These are phyloP conservation scores for Zaprionus lachaisei DNA, from an alignment of 1,140 invertebrate species.

Conservation along the genomic window DNA sequence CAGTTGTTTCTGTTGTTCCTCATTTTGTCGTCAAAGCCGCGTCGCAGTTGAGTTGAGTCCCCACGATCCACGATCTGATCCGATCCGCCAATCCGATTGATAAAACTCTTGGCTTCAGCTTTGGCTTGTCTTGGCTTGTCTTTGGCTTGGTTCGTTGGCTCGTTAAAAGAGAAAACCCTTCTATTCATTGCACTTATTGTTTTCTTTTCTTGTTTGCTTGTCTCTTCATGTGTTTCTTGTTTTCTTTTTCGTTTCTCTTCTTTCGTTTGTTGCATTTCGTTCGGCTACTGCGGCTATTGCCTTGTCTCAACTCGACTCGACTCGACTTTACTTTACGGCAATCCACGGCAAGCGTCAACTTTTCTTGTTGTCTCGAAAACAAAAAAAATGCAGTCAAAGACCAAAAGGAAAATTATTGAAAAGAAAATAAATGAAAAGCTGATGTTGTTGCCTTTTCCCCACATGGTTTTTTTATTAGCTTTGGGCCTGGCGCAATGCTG, in stretches of 20 bases:
- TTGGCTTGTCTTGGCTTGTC: conserved; percentile 9
- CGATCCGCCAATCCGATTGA: conserved; percentile 47
- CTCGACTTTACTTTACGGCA: conserved; percentile 17
- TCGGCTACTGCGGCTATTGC: conserved; percentile 13
- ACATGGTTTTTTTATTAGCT: conserved; percentile 30
- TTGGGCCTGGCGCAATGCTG: conserved; percentile 20
- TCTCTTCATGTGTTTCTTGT: conserved; percentile 8
- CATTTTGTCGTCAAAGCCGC: conserved; percentile 33
- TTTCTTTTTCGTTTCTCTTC: conserved; percentile 30
- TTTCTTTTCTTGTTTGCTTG: conserved; percentile 16
- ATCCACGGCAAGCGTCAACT: conserved; percentile 29
- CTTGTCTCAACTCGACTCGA: conserved; percentile 20
- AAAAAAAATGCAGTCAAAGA: conserved; percentile 21
- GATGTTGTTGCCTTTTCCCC: conserved; percentile 44
- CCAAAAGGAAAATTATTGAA: conserved; percentile 20
- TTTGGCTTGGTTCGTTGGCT: conserved; percentile 35
- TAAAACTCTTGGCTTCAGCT: conserved; percentile 48
- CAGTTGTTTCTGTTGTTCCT: conserved; percentile 17
- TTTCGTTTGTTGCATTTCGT: conserved; percentile 26
- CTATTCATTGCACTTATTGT: conserved; percentile 42
- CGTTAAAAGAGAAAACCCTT: conserved; percentile 77
- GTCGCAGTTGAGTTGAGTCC: conserved; percentile 7
- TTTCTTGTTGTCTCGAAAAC: conserved; percentile 18
- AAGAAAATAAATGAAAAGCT: conserved; percentile 63
- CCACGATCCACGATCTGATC: conserved; percentile 22